These are phyloP conservation scores for Arion vulgaris DNA, from an alignment of 1,140 invertebrate species.

Conservation along the genomic window DNA sequence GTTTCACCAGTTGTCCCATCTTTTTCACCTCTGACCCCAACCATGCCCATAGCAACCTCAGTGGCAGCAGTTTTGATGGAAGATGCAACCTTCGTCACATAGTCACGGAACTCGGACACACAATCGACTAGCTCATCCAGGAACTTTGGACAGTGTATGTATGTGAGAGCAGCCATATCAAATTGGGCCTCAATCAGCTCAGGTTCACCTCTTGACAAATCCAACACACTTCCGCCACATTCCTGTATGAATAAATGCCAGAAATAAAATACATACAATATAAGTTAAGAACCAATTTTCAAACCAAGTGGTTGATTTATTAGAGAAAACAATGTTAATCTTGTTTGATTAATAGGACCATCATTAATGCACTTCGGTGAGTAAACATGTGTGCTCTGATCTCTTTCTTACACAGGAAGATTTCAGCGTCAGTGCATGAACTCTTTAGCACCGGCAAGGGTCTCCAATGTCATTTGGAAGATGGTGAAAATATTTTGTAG, in stretches of 20 bases:
- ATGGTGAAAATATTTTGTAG: too few relatives aligned
- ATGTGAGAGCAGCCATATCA: slow-evolving; percentile 92
- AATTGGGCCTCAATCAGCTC: slow-evolving; percentile 75
- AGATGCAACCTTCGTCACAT: slow-evolving; percentile 81
- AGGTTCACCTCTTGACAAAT: slow-evolving; percentile 46
- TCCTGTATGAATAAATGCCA: background rate
- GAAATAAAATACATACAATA: background rate
- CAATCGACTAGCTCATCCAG: slow-evolving; percentile 88
- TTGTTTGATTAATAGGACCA: too few relatives aligned
- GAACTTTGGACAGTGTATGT: slow-evolving; percentile 90
- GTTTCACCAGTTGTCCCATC: background rate
- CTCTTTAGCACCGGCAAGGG: too few relatives aligned
- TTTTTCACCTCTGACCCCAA: slow-evolving; percentile 68
- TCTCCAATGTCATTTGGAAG: too few relatives aligned
- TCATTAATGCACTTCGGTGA: too few relatives aligned
- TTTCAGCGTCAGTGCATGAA: too few relatives aligned
- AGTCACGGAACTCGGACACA: slow-evolving; percentile 82
- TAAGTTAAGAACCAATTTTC: too few relatives aligned
- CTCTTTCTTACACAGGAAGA: too few relatives aligned
- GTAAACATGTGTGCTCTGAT: too few relatives aligned
- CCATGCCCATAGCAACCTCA: slow-evolving; percentile 92
- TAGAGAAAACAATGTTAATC: too few relatives aligned
- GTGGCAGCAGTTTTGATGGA: slow-evolving; percentile 91
- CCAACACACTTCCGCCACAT: background rate
- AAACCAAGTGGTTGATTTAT: too few relatives aligned